Evolutionary conservation across 2,888 invertebrate species (phyloP).

Genomic region (Lypha dubia): DNA sequence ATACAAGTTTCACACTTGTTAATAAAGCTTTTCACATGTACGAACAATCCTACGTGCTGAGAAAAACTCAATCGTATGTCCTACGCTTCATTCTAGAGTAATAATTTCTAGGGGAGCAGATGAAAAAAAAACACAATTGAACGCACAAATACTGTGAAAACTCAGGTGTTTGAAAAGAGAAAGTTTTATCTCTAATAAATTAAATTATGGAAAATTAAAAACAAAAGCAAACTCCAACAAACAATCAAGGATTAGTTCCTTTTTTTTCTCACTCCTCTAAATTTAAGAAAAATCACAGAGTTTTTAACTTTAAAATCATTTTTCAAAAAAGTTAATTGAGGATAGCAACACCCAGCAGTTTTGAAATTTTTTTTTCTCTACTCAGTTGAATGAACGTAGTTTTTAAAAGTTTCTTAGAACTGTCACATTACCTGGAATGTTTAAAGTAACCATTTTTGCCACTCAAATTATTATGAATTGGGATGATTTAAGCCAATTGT

Average conservation of each 20-base stretch:
- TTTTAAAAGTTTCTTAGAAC: too few species aligned
- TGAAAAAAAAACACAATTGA: conserved; percentile 5
- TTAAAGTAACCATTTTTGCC: too few species aligned
- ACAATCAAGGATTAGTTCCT: conserved; percentile 22
- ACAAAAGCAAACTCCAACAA: conserved; percentile 2
- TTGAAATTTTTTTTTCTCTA: too few species aligned
- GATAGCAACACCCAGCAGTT: too few species aligned
- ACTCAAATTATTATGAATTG: too few species aligned
- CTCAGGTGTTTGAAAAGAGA: conserved; percentile 60
- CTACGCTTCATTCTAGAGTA: background rate
- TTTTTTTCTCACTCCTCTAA: background rate
- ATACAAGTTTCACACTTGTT: conserved; percentile 19
- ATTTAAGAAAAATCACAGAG: background rate
- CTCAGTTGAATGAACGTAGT: too few species aligned
- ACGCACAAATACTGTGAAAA: background rate
- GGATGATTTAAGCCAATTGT: too few species aligned
- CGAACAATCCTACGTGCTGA: conserved; percentile 23
- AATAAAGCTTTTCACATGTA: conserved; percentile 35
- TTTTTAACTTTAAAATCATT: conserved; percentile 12
- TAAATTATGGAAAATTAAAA: conserved; percentile 37
- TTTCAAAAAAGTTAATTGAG: too few species aligned
- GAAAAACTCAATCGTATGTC: background rate
- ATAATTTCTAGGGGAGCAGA: background rate
- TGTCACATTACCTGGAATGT: too few species aligned
- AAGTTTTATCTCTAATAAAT: conserved; percentile 58